Base-by-base conservation (phyloP, 2,888 invertebrate species). In the Crematogaster levior region DNA sequence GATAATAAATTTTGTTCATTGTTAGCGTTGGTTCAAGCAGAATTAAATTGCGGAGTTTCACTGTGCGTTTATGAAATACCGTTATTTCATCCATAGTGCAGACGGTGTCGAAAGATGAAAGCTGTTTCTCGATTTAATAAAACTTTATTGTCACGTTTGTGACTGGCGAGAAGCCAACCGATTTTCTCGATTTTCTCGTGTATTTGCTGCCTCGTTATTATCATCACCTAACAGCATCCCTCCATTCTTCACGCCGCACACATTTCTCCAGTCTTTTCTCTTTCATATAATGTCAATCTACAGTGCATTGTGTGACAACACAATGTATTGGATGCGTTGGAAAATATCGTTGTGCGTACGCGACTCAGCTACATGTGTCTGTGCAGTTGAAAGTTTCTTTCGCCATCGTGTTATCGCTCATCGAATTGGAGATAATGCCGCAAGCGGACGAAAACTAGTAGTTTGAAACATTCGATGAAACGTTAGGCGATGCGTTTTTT, bases 201-300 rank as follows among this genome's bases (percentile, higher is more conserved):
- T n/a, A n/a, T n/a, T n/a, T n/a, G n/a, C 6, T 70, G 73, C 21
- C 43, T 43, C 15, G 65, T 79, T 75, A 79, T 86, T 84, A 84
- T 75, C 81, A 68, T 79, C 86, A 51, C 9, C 48, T 85, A 63
- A 51, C 65, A 65, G 74, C 56, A 21, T 12, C 21, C 40, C 40
- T 10, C n/a, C 12, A 24, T 12, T 48, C 46, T 53, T 56, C 37
- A 34, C 15, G 15, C n/a, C 18, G 12, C 18, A 30, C n/a, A 34
- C 43, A 56, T 21, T 40, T 27, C 40, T 24, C 15, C 18, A 24
- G 37, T 66, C 30, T 70, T 34, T 40, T 21, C 37, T 48, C 56
- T 51, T 40, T 84, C 7, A 40, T 30, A 15, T 72, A 61, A 80
- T 65, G 60, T 63, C 81, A 30, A 46, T 51, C 30, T 27, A 56